Percentiles rank a stretch among this genome's conserved stretches.
These are phyloP conservation scores for Muscicapa adusta DNA, from an alignment of 2,113 vertebrate genomes.

Conservation along the genomic window DNA sequence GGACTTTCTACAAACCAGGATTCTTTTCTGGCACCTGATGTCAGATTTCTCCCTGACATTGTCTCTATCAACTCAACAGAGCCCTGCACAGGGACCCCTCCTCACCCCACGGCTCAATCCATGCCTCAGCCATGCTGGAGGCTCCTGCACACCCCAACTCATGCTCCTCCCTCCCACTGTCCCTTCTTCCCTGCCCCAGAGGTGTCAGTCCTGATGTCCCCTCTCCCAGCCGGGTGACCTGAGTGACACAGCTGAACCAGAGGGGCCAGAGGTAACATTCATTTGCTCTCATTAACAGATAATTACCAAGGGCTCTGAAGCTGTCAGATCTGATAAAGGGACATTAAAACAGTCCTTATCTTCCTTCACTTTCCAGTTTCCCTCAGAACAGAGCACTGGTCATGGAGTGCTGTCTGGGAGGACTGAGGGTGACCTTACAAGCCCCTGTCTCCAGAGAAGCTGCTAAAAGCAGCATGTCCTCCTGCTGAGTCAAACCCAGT, in stretches of 20 bases:
- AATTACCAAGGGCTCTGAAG: neutral
- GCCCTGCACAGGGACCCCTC: neutral
- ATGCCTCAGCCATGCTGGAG: rapidly evolving
- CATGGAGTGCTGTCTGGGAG: neutral
- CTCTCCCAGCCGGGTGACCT: neutral
- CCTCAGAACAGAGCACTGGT: neutral
- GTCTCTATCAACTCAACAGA: neutral
- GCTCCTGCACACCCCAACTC: neutral
- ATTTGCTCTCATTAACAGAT: neutral
- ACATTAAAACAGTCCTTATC: neutral
- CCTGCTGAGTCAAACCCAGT: neutral
- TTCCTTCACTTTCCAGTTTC: neutral
- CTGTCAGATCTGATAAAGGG: neutral
- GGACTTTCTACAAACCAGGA: neutral
- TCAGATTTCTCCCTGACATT: neutral
- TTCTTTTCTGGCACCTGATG: neutral
- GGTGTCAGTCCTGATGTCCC: neutral
- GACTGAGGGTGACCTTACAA: neutral
- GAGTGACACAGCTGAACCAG: neutral
- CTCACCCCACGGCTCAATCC: rapidly evolving
- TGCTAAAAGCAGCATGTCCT: neutral
- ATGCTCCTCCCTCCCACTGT: neutral
- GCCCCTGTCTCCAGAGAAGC: neutral
- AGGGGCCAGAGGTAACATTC: neutral
- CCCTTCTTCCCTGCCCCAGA: neutral